Evolutionary conservation across 2,888 invertebrate species (phyloP).

Genomic region (Perdita meconis): DNA sequence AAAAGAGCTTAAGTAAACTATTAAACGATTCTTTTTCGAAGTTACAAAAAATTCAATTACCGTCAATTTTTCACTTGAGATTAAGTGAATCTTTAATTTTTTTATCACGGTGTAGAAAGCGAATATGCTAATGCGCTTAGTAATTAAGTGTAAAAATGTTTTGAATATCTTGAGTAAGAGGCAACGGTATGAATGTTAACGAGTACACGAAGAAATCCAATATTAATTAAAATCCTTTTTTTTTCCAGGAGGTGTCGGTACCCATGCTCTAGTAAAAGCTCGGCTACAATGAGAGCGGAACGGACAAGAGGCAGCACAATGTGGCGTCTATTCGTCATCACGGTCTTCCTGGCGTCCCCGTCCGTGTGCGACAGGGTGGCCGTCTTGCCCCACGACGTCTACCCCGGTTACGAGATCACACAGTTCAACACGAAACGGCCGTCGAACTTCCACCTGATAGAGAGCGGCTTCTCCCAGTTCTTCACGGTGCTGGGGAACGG

Average conservation of each 20-base stretch:
- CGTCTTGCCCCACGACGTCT: constrained; percentile 94
- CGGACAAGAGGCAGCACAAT: constrained; percentile 73
- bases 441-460: constrained; percentile 88
- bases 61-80: too few species aligned
- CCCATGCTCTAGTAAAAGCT: constrained; percentile 80
- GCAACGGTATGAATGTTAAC: too few species aligned
- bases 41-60: too few species aligned
- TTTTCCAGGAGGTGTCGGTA: constrained; percentile 65
- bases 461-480: constrained; percentile 92
- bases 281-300: constrained; percentile 45
- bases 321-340: constrained; percentile 76
- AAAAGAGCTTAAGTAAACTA: too few species aligned
- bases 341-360: constrained; percentile 70
- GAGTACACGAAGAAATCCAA: too few species aligned
- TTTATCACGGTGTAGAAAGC: too few species aligned
- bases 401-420: constrained; percentile 94
- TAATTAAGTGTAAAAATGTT: too few species aligned
- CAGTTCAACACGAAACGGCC: constrained; percentile 86
- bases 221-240: not conserved
- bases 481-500: constrained; percentile 95
- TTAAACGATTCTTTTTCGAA: too few species aligned
- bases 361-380: constrained; percentile 78
- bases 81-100: too few species aligned
- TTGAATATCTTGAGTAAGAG: too few species aligned
- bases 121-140: too few species aligned